Evolutionary conservation across 2,888 invertebrate species (phyloP).

Genomic region (Girardia tigrina): DNA sequence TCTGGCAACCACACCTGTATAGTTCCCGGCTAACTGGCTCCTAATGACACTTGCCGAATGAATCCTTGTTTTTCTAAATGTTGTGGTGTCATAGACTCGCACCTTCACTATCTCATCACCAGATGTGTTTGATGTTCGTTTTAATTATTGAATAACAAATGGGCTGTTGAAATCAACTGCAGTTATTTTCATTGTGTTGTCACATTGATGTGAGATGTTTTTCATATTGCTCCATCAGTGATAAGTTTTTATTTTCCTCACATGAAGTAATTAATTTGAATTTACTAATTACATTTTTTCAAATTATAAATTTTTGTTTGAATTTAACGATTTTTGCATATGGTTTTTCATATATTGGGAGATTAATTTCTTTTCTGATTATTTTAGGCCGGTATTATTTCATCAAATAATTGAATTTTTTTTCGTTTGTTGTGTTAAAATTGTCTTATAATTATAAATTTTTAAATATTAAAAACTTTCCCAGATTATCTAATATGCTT

Average conservation of each 20-base stretch:
- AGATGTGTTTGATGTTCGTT: conserved; percentile 23
- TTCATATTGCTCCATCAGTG: conserved; percentile 23
- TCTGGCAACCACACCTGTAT: conserved; percentile 23
- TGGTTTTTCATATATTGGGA: no score
- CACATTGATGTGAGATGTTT: conserved; percentile 23
- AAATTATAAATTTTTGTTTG: not conserved
- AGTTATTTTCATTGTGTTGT: conserved; percentile 18
- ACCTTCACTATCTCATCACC: conserved; percentile 17
- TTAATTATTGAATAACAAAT: conserved; percentile 23
- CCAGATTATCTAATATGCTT: no score
- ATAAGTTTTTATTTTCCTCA: not conserved
- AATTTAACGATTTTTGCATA: no score
- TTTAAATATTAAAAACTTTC: no score
- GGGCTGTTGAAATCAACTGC: conserved; percentile 23
- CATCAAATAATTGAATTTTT: no score
- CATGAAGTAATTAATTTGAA: not conserved
- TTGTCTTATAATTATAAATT: no score
- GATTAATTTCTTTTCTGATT: no score
- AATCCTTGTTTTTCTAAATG: conserved; percentile 17
- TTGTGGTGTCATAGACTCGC: conserved; percentile 2
- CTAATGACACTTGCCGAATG: conserved; percentile 19
- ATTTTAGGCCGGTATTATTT: no score
- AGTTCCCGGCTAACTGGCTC: conserved; percentile 23
- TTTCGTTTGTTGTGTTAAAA: no score
- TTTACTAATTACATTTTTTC: not conserved